Evolutionary conservation across 2,113 vertebrate species (phyloP).

Genomic region (Proteles cristata): DNA sequence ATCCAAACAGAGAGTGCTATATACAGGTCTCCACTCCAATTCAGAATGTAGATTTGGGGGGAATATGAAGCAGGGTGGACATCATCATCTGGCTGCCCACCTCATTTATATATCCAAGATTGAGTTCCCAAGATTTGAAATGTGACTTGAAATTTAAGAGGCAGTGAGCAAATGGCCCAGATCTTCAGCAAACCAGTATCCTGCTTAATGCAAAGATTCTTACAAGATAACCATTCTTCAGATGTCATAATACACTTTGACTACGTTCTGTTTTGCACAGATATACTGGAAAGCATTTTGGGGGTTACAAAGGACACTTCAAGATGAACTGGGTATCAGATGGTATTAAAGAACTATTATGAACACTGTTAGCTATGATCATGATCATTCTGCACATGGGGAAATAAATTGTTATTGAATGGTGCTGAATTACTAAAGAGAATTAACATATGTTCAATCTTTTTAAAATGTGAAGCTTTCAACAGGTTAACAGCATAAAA

Average conservation of each 20-base stretch:
- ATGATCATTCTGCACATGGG: neutral
- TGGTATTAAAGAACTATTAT: neutral
- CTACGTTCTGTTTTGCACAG: neutral
- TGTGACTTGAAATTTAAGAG: neutral
- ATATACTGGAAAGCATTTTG: neutral
- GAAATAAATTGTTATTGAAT: neutral
- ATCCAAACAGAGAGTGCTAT: neutral
- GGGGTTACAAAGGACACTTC: neutral
- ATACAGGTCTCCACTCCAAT: neutral
- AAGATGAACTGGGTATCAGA: neutral
- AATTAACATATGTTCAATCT: neutral
- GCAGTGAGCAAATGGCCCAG: neutral
- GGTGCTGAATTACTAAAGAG: neutral
- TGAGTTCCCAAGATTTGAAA: constrained; percentile 21
- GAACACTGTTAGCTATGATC: neutral
- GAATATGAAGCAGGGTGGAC: neutral
- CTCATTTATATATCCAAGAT: neutral
- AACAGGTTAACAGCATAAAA: neutral
- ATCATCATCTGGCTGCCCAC: neutral
- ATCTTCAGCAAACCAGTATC: neutral
- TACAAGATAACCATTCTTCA: neutral
- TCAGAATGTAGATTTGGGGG: neutral
- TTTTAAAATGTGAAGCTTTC: neutral
- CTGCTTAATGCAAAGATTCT: neutral
- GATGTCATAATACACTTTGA: neutral